phyloP scores from a whole-genome alignment of 1,140 invertebrate genomes.

The Copidosoma floridanum region DNA sequence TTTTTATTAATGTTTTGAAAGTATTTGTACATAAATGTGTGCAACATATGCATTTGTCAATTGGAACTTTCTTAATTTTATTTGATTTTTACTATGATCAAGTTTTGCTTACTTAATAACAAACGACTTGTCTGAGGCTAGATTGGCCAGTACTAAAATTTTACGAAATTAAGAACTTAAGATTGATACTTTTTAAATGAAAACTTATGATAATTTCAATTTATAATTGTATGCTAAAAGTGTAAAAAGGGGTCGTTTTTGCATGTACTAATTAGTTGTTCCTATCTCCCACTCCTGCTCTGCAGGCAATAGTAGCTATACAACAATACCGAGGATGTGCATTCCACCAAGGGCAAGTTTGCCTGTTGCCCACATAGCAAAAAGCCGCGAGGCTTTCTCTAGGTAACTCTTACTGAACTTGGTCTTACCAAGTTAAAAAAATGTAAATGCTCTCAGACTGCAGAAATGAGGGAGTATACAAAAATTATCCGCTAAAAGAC shows the following conservation, averaged over 20 bases:
- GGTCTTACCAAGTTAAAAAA: conserved; percentile 40
- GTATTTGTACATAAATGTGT: too few species aligned
- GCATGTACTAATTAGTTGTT: conserved; percentile 57
- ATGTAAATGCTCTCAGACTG: not conserved
- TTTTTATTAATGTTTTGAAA: too few species aligned
- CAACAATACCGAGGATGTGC: conserved; percentile 58
- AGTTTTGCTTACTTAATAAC: not conserved
- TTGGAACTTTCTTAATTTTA: conserved; percentile 21
- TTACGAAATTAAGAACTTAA: not conserved
- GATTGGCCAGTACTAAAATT: too few species aligned
- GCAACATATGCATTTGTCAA: conserved; percentile 27
- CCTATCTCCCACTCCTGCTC: conserved; percentile 51
- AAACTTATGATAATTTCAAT: conserved; percentile 4
- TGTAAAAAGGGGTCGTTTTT: conserved; percentile 35
- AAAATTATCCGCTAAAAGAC: too few species aligned
- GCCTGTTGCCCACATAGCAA: conserved; percentile 55
- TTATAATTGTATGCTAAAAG: conserved; percentile 11
- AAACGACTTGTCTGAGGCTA: not conserved
- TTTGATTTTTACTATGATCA: conserved; percentile 6
- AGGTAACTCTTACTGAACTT: conserved; percentile 45
- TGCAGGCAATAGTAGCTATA: conserved; percentile 57
- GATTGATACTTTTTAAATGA: too few species aligned
- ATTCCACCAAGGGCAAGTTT: conserved; percentile 56
- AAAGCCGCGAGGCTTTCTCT: conserved; percentile 42
- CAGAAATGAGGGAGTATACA: too few species aligned